Base-by-base conservation (phyloP, 2,113 vertebrate genomes). In the Neotragus pygmaeus region DNA sequence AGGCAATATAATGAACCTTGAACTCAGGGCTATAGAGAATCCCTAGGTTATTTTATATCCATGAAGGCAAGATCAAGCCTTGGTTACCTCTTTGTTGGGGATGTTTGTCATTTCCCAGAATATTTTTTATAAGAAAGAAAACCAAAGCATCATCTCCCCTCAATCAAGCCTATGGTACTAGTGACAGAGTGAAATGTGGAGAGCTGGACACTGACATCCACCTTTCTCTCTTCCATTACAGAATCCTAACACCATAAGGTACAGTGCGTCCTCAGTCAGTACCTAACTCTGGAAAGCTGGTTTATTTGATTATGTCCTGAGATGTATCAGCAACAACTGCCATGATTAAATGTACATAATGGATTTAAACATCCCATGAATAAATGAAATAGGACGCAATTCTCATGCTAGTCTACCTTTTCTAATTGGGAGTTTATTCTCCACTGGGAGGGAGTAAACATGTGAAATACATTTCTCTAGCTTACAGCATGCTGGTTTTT, bases 391-490 rank as follows among this genome's bases (percentile, higher is more conserved):
- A 21, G 23, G 83, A 75, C 7, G 39, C 96, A 85, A 73, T 58
- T 64, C 77, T 96, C 49, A 58, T 13, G 27, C n/a, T 57, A 17
- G 12, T 57, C 49, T 95, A 84, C 9, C 15, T 93, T 95, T 96
- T 53, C 70, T 91, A 93, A 78, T 33, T 86, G n/a, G 33, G 60
- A 62, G 10, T 91, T 95, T 86, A 83, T 83, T 89, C 62, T 90
- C 47, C 27, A 66, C 2, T 86, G 36, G 16, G 28, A 97, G 3
- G 14, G 43, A 58, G 55, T 27, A 83, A 17, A 90, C 85, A 91
- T 83, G 55, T 0, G 30, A 96, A 95, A 94, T 58, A 83, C 92
- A 94, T 87, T 87, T 96, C 70, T 91, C 27, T 91, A 86, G 39
- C 15, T 30, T 64, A 21, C 11, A 47, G 60, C 21, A 27, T 51